Evolutionary conservation across 1,140 invertebrate species (phyloP).

Genomic region (Panulirus ornatus): DNA sequence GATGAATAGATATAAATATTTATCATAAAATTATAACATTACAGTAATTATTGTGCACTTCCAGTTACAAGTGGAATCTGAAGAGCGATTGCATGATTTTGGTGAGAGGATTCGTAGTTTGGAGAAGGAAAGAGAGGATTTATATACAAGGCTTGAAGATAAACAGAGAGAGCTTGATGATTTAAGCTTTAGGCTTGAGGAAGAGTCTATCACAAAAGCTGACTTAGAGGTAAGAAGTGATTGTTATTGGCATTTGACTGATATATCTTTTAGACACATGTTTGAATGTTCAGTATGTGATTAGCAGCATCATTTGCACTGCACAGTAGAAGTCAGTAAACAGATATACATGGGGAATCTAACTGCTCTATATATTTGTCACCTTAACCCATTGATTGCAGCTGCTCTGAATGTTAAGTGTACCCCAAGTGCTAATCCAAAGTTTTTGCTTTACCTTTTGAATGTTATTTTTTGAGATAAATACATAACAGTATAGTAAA

Average conservation of each 20-base stretch:
- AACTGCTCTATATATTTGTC: too few species aligned
- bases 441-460: too few species aligned
- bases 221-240: constrained; percentile 76
- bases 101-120: constrained; percentile 87
- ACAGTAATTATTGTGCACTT: neutral
- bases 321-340: neutral
- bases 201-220: constrained; percentile 75
- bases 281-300: neutral
- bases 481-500: too few species aligned
- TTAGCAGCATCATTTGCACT: neutral
- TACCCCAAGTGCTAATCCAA: too few species aligned
- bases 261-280: too few species aligned
- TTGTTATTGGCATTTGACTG: neutral
- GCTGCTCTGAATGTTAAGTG: too few species aligned
- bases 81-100: constrained; percentile 88
- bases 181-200: constrained; percentile 88
- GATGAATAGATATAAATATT: too few species aligned
- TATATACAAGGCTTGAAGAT: constrained; percentile 87
- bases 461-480: too few species aligned
- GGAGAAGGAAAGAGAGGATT: constrained; percentile 83
- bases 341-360: neutral
- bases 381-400: too few species aligned
- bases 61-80: constrained; percentile 73
- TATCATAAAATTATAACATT: too few species aligned
- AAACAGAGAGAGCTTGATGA: constrained; percentile 94